Percentiles rank a stretch among this genome's conserved stretches.
Evolutionary conservation across 1,140 invertebrate genomes (phyloP).

Genomic region (Megathymus violae): DNA sequence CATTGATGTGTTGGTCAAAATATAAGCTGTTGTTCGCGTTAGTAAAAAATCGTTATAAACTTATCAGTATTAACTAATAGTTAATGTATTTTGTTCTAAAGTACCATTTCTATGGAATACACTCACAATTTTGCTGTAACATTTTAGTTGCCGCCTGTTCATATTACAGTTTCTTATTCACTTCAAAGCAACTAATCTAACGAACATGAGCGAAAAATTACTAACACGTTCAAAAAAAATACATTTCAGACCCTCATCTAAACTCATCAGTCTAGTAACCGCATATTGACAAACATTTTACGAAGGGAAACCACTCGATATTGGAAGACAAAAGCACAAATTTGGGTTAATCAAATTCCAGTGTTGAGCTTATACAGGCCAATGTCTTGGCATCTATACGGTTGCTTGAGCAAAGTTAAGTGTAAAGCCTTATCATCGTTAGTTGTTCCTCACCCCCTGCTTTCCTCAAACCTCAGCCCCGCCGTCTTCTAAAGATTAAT

Average conservation of each 20-base stretch:
- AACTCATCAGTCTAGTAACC: slow-evolving; percentile 22
- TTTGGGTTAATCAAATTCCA: slow-evolving; percentile 69
- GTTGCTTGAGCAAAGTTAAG: slow-evolving; percentile 61
- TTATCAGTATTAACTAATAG: too few relatives aligned
- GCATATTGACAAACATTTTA: slow-evolving; percentile 49
- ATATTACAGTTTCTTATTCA: background rate
- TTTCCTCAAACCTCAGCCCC: slow-evolving; percentile 46
- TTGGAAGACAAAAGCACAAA: slow-evolving; percentile 60
- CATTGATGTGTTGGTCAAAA: too few relatives aligned
- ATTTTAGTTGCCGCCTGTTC: background rate
- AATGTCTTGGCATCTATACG: slow-evolving; percentile 59
- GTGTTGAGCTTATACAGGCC: slow-evolving; percentile 49
- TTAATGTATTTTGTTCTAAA: too few relatives aligned
- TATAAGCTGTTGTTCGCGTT: too few relatives aligned
- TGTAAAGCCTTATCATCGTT: slow-evolving; percentile 54
- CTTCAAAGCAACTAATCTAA: background rate
- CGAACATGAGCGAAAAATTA: background rate
- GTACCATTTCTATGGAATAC: background rate
- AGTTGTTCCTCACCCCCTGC: too few relatives aligned
- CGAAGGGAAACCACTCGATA: slow-evolving; percentile 36
- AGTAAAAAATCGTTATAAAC: too few relatives aligned
- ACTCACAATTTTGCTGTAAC: background rate
- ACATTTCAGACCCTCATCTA: background rate
- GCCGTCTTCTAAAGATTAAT: slow-evolving; percentile 58
- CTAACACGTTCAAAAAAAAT: slow-evolving; percentile 4